These are phyloP conservation scores for Dallia pectoralis DNA, from an alignment of 2,797 vertebrate genomes.

Conservation along the genomic window DNA sequence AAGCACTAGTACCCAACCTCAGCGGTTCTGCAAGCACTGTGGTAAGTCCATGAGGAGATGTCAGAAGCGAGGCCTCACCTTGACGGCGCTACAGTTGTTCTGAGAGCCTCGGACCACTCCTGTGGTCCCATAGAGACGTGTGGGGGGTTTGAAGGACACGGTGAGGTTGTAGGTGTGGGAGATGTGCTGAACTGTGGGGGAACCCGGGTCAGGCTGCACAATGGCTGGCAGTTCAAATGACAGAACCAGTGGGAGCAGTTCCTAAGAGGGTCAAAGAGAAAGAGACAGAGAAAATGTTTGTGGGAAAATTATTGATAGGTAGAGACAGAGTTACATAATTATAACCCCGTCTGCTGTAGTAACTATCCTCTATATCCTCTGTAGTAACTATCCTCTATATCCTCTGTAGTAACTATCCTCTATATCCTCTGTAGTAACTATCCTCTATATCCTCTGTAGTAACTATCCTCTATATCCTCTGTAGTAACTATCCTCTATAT, in stretches of 20 bases:
- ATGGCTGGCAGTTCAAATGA: slow-evolving; percentile 94
- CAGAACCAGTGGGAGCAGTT: slow-evolving; percentile 93
- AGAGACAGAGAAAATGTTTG: background rate
- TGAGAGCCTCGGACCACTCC: slow-evolving; percentile 94
- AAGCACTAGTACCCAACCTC: background rate
- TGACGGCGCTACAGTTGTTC: slow-evolving; percentile 90
- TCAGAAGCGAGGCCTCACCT: slow-evolving; percentile 73
- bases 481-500: slow-evolving; percentile 8
- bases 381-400: slow-evolving; percentile 8
- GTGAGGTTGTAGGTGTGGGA: slow-evolving; percentile 94
- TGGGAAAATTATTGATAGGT: slow-evolving; percentile 11
- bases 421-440: slow-evolving; percentile 1
- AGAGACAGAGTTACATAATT: background rate
- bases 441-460: background rate
- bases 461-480: slow-evolving; percentile 7
- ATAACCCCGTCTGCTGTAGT: background rate
- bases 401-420: slow-evolving; percentile 4
- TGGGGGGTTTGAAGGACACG: slow-evolving; percentile 94
- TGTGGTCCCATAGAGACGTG: slow-evolving; percentile 92
- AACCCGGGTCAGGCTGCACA: slow-evolving; percentile 92
- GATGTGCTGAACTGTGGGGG: slow-evolving; percentile 92
- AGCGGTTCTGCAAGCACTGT: background rate
- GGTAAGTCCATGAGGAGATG: slow-evolving; percentile 40
- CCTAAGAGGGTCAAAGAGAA: slow-evolving; percentile 66
- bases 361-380: slow-evolving; percentile 7